Evolutionary conservation across 2,797 vertebrate genomes (phyloP).

Genomic region (Lepus townsendii): DNA sequence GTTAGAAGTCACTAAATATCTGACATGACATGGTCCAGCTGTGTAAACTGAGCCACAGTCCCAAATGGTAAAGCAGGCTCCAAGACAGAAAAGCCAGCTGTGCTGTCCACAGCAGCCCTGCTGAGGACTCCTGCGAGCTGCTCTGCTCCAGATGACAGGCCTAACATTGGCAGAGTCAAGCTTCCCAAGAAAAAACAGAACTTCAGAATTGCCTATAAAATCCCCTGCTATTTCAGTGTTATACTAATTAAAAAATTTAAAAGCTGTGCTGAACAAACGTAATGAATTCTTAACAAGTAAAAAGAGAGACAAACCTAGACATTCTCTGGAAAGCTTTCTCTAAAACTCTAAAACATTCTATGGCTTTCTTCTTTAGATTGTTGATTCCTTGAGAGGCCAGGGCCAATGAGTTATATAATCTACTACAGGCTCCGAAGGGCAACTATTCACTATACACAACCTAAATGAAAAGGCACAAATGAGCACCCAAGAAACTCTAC

Average conservation of each 20-base stretch:
- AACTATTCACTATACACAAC: neutral
- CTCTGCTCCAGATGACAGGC: neutral
- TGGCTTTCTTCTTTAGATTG: neutral
- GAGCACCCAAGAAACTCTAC: neutral
- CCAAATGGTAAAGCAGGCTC: neutral
- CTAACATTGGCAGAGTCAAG: neutral
- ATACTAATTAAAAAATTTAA: slow-evolving; percentile 37
- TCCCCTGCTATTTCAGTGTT: slow-evolving; percentile 31
- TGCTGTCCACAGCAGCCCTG: fast-evolving
- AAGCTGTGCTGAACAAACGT: slow-evolving; percentile 53
- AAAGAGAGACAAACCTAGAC: neutral
- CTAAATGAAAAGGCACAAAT: neutral
- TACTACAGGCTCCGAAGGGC: neutral
- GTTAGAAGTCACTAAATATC: neutral
- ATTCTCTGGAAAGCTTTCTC: neutral
- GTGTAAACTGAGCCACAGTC: neutral
- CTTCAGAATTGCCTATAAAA: slow-evolving; percentile 41
- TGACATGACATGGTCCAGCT: neutral
- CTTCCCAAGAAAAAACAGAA: slow-evolving; percentile 56
- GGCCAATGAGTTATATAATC: neutral
- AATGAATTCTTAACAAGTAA: neutral
- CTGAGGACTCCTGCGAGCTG: too few species aligned
- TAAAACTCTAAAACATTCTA: neutral
- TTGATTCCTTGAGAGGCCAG: slow-evolving; percentile 8
- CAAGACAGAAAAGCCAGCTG: neutral